Base-by-base conservation (phyloP, 2,113 vertebrate genomes). In the Microtus pennsylvanicus region DNA sequence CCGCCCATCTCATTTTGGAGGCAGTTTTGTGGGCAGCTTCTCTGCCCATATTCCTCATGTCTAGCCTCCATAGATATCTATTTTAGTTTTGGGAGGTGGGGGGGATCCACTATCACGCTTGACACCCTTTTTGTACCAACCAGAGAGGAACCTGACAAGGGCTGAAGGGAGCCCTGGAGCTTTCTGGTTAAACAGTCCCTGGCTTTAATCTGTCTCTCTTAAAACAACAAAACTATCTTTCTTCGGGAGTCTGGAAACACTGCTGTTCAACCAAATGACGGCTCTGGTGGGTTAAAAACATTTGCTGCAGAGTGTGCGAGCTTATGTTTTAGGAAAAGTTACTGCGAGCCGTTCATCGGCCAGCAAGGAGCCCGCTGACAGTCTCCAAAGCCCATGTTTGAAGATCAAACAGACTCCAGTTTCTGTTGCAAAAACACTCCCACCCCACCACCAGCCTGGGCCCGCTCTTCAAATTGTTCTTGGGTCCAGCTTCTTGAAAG, bases 181-280 rank as follows among this genome's bases (percentile, higher is more conserved):
- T n/a, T 85, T 81, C 94, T 93, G 67, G 77, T 92, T 91, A 86
- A 92, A 94, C 91, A 91, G 94, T 78, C 94, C 90, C 90, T 81
- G 91, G 74, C 96, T 96, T 97, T 96, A 94, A 96, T 97, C 96
- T 95, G 77, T 94, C 94, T 96, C 92, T 89, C 91, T 97, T 97
- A 97, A 97, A 97, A 97, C 96, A 96, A 96, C 97, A 97, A 83
- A 96, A 96, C 95, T 97, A 95, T 97, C 97, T 96, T 95, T 97
- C 96, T 95, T 80, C 33, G 1, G 94, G 76, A 70, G 94, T 95
- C 97, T 94, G 97, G 96, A 96, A 96, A 89, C 87, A 69, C 82
- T 95, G 96, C 96, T 89, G 77, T 96, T 91, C 94, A 94, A 93
- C 91, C 91, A 72, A 97, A 91, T 89, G 96, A 95, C 1, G 63